These are phyloP conservation scores for Meliscaeva auricollis DNA, from an alignment of 2,888 invertebrate genomes.

Conservation along the genomic window DNA sequence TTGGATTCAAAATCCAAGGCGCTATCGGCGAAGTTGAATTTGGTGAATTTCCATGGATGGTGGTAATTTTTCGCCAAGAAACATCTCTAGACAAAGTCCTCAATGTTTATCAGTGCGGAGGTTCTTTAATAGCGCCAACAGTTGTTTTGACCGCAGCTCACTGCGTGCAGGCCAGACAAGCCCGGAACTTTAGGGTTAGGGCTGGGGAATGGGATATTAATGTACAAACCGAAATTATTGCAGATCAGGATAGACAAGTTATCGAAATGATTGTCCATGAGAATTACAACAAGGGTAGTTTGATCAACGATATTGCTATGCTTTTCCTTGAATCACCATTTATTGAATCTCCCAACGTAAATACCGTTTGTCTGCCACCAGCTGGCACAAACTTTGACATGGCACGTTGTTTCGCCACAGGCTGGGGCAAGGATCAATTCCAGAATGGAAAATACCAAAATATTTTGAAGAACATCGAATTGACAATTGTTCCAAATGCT, in stretches of 20 bases:
- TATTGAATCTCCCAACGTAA: constrained; percentile 88
- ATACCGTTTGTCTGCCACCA: constrained; percentile 88
- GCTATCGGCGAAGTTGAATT: constrained; percentile 88
- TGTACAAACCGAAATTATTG: constrained; percentile 87
- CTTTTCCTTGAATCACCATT: constrained; percentile 87
- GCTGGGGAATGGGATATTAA: constrained; percentile 93
- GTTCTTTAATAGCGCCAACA: constrained; percentile 89
- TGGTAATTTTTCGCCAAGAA: constrained; percentile 87
- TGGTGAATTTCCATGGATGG: constrained; percentile 94
- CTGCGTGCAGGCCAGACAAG: constrained; percentile 83
- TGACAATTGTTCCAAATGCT: constrained; percentile 87
- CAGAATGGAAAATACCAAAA: constrained; percentile 85
- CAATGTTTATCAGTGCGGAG: constrained; percentile 91
- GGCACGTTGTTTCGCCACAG: constrained; percentile 78
- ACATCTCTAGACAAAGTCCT: constrained; percentile 76
- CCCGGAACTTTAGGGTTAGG: constrained; percentile 83
- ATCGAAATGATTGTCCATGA: constrained; percentile 79
- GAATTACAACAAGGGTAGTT: constrained; percentile 86
- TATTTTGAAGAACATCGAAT: constrained; percentile 84
- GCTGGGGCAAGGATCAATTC: constrained; percentile 79
- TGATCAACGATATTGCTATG: constrained; percentile 90
- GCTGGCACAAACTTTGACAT: constrained; percentile 82
- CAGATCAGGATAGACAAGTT: constrained; percentile 89
- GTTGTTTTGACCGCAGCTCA: constrained; percentile 93
- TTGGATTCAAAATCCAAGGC: constrained; percentile 88